Base-by-base conservation (phyloP, 2,888 invertebrate species). In the Cremastobaeus sp. region DNA sequence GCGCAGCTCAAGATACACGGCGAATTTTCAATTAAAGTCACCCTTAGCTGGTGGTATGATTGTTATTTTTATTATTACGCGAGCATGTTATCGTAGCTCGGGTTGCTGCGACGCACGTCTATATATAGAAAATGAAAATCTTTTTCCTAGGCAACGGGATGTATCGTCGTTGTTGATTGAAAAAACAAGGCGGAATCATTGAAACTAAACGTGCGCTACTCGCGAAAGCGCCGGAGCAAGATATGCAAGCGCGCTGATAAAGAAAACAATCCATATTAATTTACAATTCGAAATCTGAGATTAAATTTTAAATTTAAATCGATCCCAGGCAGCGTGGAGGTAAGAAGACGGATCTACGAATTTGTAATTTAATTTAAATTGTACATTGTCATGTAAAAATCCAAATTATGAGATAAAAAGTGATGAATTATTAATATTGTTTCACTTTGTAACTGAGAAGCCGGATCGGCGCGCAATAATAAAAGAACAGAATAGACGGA, bases 51-150 rank as follows among this genome's bases (percentile, higher is more conserved):
- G n/a, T n/a, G n/a, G n/a, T n/a, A n/a, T n/a, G n/a, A n/a, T n/a
- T n/a, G n/a, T n/a, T n/a, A n/a, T n/a, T n/a, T n/a, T n/a, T n/a
- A n/a, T n/a, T n/a, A n/a, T 64, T 57, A 57, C 48, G 41, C 43
- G 50, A 64, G 41, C 48, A 50, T 62, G 54, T 70, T 57, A 62
- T 47, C 50, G 70, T n/a, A n/a, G n/a, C n/a, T n/a, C n/a, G n/a
- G n/a, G n/a, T n/a, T 50, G 64, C 50, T 64, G 64, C 25, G 57
- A 45, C 39, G 18, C 35, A 57, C 57, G 20, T 37, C 64, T 64
- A 71, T 71, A 57, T 45, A 52, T 57, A 71, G 50, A n/a, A 64
- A 70, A 70, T 70, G 70, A 50, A 70, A 64, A 55, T 43, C 64
- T 55, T 55, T 37, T 55, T 37, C 48, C 55, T n/a, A 6, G 11